Percentiles rank a stretch among this genome's conserved stretches.
These are phyloP conservation scores for Euleptes europaea DNA, from an alignment of 2,113 vertebrate species.

Conservation along the genomic window DNA sequence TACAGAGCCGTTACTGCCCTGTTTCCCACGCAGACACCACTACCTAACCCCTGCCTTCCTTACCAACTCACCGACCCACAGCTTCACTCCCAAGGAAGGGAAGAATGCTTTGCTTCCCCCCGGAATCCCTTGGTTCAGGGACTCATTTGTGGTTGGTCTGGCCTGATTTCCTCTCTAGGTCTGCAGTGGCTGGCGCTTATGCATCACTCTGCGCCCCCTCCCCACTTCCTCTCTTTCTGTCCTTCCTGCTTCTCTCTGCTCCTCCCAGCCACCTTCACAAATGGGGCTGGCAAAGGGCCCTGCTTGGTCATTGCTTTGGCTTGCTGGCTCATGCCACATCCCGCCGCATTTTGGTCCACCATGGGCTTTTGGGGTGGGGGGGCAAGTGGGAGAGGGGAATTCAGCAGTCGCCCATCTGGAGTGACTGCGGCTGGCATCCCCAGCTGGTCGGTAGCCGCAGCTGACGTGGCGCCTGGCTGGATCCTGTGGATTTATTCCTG, in stretches of 20 bases:
- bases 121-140: background rate
- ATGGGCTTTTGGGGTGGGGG: background rate
- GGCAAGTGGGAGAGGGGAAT: background rate
- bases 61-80: background rate
- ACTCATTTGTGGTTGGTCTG: background rate
- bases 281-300: background rate
- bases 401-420: no score
- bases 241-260: background rate
- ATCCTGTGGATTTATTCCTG: no score
- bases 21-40: no score
- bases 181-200: background rate
- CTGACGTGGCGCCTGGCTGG: no score
- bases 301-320: background rate
- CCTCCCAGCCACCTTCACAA: background rate
- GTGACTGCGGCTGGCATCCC: no score
- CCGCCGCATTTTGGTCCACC: background rate
- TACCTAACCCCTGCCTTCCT: no score
- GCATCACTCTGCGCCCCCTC: background rate
- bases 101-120: background rate
- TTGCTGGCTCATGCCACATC: constrained; percentile 15
- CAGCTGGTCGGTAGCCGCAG: background rate
- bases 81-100: no score
- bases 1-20: no score
- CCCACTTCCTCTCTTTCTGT: background rate
- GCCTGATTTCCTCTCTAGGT: background rate